phyloP scores from a whole-genome alignment of 2,113 vertebrate species.

The Syngnathus scovelli region DNA sequence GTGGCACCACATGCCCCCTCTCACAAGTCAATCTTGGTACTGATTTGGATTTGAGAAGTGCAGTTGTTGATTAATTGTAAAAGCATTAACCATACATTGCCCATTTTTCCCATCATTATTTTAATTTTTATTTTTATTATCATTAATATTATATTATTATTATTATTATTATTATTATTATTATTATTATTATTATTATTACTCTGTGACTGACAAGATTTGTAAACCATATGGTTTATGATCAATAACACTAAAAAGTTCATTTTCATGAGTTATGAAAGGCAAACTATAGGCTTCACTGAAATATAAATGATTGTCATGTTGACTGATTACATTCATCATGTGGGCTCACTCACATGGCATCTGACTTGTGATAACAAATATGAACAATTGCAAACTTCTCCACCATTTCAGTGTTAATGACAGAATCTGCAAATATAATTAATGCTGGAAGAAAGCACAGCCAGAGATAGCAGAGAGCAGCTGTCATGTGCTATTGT shows the following conservation, averaged over 20 bases:
- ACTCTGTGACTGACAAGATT: neutral
- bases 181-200: neutral
- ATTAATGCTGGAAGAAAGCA: conserved; percentile 63
- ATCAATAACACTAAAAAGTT: neutral
- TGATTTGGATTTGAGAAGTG: too few species aligned
- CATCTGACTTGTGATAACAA: conserved; percentile 41
- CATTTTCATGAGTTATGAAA: neutral
- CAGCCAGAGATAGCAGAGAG: conserved; percentile 51
- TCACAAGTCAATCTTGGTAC: too few species aligned
- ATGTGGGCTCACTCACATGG: conserved; percentile 34
- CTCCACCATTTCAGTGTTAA: conserved; percentile 58
- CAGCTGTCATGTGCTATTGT: conserved; percentile 61
- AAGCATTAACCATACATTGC: too few species aligned
- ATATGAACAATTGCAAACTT: conserved; percentile 29
- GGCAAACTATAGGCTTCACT: conserved; percentile 1
- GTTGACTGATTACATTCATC: conserved; percentile 17
- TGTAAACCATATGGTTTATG: too few species aligned
- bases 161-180: neutral
- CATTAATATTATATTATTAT: too few species aligned
- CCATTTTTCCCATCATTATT: too few species aligned
- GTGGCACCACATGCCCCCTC: too few species aligned
- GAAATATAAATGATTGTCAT: neutral
- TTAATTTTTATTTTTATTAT: too few species aligned
- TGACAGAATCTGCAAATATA: conserved; percentile 73
- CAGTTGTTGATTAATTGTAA: too few species aligned